A percentile compares a stretch with the other conserved stretches of the same genome.
Conservation (phyloP, 2,113 vertebrate genomes). For the Tragelaphus scriptus region DNA sequence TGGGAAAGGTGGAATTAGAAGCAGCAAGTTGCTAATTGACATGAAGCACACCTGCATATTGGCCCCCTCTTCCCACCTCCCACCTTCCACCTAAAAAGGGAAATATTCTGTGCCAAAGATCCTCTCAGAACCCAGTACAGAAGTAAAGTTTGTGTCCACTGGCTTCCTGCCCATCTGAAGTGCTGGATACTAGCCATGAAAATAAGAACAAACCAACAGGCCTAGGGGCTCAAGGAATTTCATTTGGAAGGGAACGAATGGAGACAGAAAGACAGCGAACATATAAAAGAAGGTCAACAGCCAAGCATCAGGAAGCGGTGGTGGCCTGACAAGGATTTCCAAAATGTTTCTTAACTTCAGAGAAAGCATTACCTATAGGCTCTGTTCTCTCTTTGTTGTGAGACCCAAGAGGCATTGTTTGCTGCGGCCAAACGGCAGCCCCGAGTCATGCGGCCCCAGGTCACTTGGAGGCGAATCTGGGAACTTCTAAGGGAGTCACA, state of each 20-base stretch:
- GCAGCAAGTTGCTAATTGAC: background rate
- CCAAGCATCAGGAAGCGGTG: background rate
- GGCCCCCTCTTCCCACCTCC: background rate
- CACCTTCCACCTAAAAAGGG: background rate
- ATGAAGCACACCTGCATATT: background rate
- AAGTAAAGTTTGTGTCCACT: background rate
- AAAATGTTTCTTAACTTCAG: background rate
- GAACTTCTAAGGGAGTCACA: background rate
- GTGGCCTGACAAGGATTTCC: background rate
- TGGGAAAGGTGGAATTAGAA: background rate
- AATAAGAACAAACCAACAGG: background rate
- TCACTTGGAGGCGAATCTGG: background rate
- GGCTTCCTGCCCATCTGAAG: background rate
- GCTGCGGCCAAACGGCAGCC: accelerated
- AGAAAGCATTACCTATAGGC: background rate
- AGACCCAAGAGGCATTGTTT: background rate
- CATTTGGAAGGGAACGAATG: background rate
- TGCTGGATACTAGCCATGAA: background rate
- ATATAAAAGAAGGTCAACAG: background rate
- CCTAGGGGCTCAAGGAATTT: background rate
- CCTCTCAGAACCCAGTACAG: slow-evolving; percentile 1
- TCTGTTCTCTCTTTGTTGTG: background rate
- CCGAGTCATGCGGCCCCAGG: background rate
- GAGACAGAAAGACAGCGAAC: background rate
- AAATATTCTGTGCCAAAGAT: background rate